Percentiles rank a stretch among this genome's conserved stretches.
Evolutionary conservation across 2,888 invertebrate genomes (phyloP).

Genomic region (Alentia gelatinosa): DNA sequence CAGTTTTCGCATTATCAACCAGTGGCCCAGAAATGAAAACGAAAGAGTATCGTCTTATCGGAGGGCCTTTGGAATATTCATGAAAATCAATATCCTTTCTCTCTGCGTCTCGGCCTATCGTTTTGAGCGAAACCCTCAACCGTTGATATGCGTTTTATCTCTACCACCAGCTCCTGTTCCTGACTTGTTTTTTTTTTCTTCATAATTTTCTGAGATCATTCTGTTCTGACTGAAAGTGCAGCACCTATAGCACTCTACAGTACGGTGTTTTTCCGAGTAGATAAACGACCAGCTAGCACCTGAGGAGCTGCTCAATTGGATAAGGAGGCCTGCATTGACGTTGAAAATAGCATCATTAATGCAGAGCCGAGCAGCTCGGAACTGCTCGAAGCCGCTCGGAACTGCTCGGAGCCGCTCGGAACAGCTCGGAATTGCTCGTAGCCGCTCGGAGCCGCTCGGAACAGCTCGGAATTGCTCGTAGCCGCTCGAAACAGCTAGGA

Average conservation of each 20-base stretch:
- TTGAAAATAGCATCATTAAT: constrained; percentile 1
- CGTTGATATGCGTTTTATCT: background rate
- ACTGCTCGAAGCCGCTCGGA: no score
- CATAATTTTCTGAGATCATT: no score
- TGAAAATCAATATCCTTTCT: background rate
- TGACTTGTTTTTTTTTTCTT: no score
- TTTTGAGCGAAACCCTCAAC: background rate
- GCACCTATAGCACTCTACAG: background rate
- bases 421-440: no score
- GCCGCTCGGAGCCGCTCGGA: no score
- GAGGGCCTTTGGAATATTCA: background rate
- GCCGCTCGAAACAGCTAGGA: no score
- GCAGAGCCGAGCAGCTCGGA: no score
- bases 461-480: no score
- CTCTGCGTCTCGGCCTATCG: background rate
- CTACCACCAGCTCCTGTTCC: background rate
- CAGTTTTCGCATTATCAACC: background rate
- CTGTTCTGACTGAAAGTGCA: background rate
- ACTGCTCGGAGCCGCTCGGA: no score
- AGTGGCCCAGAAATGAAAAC: background rate
- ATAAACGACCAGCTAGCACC: background rate
- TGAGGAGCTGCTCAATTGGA: background rate
- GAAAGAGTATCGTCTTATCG: background rate
- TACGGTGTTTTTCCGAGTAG: background rate
- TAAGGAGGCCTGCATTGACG: background rate